Evolutionary conservation across 2,797 vertebrate genomes (phyloP).

Genomic region (Enteromius paludinosus): DNA sequence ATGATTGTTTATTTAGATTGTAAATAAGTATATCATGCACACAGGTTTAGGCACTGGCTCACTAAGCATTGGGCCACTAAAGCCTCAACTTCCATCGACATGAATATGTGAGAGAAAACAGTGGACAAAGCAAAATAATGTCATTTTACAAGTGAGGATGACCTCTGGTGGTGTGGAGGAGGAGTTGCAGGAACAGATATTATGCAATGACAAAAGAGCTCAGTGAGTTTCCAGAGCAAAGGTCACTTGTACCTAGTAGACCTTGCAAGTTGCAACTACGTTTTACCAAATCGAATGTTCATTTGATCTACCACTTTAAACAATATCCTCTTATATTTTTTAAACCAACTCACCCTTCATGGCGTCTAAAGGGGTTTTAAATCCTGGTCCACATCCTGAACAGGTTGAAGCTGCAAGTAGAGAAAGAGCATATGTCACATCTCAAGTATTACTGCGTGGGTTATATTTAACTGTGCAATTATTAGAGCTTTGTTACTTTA

Average conservation of each 20-base stretch:
- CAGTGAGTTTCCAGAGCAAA: neutral
- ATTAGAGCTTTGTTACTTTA: neutral
- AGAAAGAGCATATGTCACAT: constrained; percentile 15
- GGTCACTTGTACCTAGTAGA: neutral
- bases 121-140: neutral
- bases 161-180: neutral
- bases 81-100: neutral
- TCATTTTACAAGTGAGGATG: neutral
- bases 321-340: neutral
- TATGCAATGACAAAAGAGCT: neutral
- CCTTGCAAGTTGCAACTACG: constrained; percentile 7
- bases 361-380: constrained; percentile 85
- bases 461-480: neutral
- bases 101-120: neutral
- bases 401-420: constrained; percentile 76
- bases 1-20: neutral
- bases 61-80: neutral
- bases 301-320: neutral
- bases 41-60: neutral
- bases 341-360: constrained; percentile 86
- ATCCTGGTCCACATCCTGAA: constrained; percentile 87
- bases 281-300: neutral
- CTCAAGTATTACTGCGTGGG: neutral
- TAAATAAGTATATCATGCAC: neutral
- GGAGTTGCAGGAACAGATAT: neutral